These are phyloP conservation scores for Onchidella celtica DNA, from an alignment of 2,888 invertebrate species.

Conservation along the genomic window DNA sequence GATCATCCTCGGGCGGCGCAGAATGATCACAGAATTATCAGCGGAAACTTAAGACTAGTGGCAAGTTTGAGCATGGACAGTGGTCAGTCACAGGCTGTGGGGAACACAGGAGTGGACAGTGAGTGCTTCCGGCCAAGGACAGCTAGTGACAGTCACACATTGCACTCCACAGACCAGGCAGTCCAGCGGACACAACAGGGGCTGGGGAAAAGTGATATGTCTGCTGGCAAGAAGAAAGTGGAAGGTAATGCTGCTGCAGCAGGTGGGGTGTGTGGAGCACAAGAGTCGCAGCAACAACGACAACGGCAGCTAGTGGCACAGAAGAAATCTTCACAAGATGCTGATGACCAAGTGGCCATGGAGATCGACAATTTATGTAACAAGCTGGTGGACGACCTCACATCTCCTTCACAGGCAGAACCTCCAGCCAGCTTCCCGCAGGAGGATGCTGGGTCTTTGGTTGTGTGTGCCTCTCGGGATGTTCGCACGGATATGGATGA, in stretches of 20 bases:
- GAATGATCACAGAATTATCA: neutral
- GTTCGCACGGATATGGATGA: neutral
- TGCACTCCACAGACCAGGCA: neutral
- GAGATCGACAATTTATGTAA: slow-evolving; percentile 52
- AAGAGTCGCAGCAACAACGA: neutral
- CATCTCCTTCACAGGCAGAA: neutral
- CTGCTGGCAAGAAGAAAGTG: neutral
- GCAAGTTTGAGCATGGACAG: neutral
- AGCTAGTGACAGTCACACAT: slow-evolving; percentile 7
- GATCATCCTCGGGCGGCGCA: neutral
- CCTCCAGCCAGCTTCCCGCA: neutral
- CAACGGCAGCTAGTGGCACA: neutral
- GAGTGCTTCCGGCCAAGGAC: neutral
- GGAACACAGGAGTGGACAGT: neutral
- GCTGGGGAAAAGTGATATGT: neutral
- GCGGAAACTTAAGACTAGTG: neutral
- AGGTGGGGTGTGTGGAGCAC: neutral
- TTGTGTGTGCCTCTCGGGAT: slow-evolving; percentile 1
- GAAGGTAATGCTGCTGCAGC: neutral
- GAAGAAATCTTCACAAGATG: neutral
- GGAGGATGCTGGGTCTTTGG: neutral
- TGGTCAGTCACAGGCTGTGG: neutral
- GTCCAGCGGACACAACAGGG: neutral
- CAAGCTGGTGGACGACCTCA: slow-evolving; percentile 47
- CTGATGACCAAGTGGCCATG: slow-evolving; percentile 46